Conservation (phyloP, 2,888 invertebrate genomes). For the Drosophila aldrichi region DNA sequence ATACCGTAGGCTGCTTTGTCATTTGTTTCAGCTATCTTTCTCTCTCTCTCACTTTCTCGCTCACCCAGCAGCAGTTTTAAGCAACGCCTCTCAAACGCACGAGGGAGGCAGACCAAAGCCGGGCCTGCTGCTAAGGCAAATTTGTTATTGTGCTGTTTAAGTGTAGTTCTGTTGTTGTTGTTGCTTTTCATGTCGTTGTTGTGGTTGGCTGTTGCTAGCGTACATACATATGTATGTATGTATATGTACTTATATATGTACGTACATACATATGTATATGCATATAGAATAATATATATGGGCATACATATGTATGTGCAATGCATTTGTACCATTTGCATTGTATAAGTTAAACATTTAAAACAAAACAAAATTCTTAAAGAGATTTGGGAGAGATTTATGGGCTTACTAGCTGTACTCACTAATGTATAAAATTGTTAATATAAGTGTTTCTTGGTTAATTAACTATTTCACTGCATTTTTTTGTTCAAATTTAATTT, state of each 20-base stretch:
- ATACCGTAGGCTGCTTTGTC: constrained; percentile 24
- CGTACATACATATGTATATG: background rate
- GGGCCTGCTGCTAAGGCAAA: constrained; percentile 40
- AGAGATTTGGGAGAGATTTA: background rate
- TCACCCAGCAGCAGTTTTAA: constrained; percentile 59
- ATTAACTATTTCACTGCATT: background rate
- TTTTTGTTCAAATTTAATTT: too few species aligned
- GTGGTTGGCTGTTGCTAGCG: constrained; percentile 68
- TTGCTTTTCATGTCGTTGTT: constrained; percentile 56
- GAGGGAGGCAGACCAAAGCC: constrained; percentile 59
- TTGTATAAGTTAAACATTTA: constrained; percentile 39
- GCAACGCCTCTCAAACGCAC: constrained; percentile 72
- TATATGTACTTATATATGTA: too few species aligned
- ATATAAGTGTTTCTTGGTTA: background rate
- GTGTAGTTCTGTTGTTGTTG: constrained; percentile 52
- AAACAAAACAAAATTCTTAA: constrained; percentile 24
- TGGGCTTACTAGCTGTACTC: background rate
- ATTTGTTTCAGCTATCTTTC: constrained; percentile 39
- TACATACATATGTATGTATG: constrained; percentile 6
- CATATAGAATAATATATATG: too few species aligned
- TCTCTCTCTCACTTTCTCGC: constrained; percentile 55
- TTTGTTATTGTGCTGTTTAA: constrained; percentile 39
- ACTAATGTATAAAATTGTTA: background rate
- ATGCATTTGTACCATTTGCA: constrained; percentile 6
- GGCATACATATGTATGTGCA: background rate